Evolutionary conservation across 2,113 vertebrate species (phyloP), one percentile per base, ranked within the genome.

Genomic region (Triplophysa rosa): DNA sequence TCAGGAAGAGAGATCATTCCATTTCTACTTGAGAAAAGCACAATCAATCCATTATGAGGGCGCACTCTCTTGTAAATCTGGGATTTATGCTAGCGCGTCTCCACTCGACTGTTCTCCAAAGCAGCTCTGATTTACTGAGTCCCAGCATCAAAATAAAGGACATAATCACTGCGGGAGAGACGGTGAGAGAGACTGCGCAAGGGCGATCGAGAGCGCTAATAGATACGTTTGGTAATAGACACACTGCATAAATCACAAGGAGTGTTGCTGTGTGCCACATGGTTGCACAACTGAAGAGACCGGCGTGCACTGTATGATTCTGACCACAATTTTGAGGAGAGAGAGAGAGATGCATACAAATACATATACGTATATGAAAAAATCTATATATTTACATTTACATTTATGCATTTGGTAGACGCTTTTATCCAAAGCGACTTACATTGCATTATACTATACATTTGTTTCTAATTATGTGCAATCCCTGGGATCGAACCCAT

Each of bases 11-110:
- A 83, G 84, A 79, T 84, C 72, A 82, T 72, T 83, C 71, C 80
- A 72, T 80, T 77, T 84, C 80, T 68, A 76, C 56, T 69, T 80
- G 63, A 83, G 82, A 84, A 78, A 83, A 52, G 80, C 66, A 81
- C 79, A 85, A 83, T 83, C 77, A 81, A 80, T 86, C 79, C 79
- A 84, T 83, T 87, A 81, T 54, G 80, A 80, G 68, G 72, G 21
- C 40, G 67, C 84, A 64, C 77, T 77, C 80, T 69, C 78, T 78
- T 85, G 80, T 84, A 82, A 87, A 84, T 67, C 64, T 80, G 77
- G 82, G 84, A 85, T 85, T 85, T 81, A 75, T 72, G 73, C 70
- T 79, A 81, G 80, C 74, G 66, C 47, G 73, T 58, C 78, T 62
- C 11, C 19, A 78, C 74, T 77, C 78, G 4, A 77, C 67, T 84